Base-by-base conservation (phyloP, 2,888 invertebrate genomes). In the Antitype chi region DNA sequence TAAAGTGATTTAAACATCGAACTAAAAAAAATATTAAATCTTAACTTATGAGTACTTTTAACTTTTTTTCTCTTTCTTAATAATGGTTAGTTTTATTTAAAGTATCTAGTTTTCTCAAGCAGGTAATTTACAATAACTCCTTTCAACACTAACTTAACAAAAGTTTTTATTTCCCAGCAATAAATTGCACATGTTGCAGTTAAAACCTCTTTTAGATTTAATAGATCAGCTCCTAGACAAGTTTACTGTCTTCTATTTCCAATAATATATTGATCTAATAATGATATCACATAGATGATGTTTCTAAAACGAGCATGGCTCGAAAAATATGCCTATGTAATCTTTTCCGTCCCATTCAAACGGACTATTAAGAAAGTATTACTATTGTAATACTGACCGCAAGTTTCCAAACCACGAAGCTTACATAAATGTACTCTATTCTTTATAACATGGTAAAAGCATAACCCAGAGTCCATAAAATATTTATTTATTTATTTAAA, bases 211-310 rank as follows among this genome's bases (percentile, higher is more conserved):
- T 28, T 70, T 52, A 32, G 9, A 47, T 73, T 53, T 73, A 60
- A 66, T 59, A 55, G 15, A 66, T 74, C 25, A 28, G 5, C 43
- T 79, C 0, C 47, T 53, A 80, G 32, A 53, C 13, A 59, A 32
- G 47, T 78, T 77, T 70, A 76, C 17, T 49, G 20, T 38, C 25
- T 81, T 62, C 47, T 23, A 49, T 66, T 69, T 66, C 49, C 25
- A 76, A 55, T 60, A 76, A 55, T 60, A 66, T 60, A 69, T 80
- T 70, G 47, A 25, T 20, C 6, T 20, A 9, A 63, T 20, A 9
- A 63, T 15, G 38, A 38, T 15, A 38, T n/a, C 5, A 17, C 9
- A 6, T 25, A 20, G 1, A 17, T 43, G 11, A 17, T 20, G 4
- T 47, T 28, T 28, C 8, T 28, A 23, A 7, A 28, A 66, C 2